Base-by-base conservation (phyloP, 1,140 invertebrate species). In the Aphaenogaster ashmeadi region DNA sequence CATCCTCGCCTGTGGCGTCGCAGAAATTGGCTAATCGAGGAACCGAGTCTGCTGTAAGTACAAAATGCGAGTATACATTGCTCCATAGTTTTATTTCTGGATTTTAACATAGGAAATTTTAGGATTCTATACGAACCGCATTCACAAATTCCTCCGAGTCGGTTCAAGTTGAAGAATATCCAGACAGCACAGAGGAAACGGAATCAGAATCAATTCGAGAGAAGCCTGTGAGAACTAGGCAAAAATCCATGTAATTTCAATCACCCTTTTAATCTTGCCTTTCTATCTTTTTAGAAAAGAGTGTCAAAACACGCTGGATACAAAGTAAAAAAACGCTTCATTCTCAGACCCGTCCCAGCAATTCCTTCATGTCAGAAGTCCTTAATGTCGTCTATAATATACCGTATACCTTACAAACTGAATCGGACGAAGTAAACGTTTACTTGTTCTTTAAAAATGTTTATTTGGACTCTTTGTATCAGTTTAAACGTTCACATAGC, bases 131-230 rank as follows among this genome's bases (percentile, higher is more conserved):
- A 72, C 94, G 93, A 67, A 92, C 89, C 1, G 92, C 89, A 0
- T 83, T 81, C 36, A 93, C 91, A 11, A 92, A 94, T 79, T 95
- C 94, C 38, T 93, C 94, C 0, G 94, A 95, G 75, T 94, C 94
- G n/a, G 92, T 94, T 13, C 93, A 95, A 77, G 88, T 95, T 2
- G 94, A 94, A 77, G 94, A 95, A 62, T 95, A 92, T 66, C 91
- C 87, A 44, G 90, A 93, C 6, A 94, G 91, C 36, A 90, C 93
- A 2, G 93, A 94, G 13, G 93, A 94, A 75, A 89, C 92, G 7
- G 93, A 94, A 81, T 92, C 93, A 33, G 94, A 93, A 84, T 94
- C 93, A 7, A 86, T 86, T 67, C 85, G 86, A 87, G 93, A 93
- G 21, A 94, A 91, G 89, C 81, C 92, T 90, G 94, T 94, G 93